Evolutionary conservation across 2,888 invertebrate genomes (phyloP).

Genomic region (Rhagonycha fulva): DNA sequence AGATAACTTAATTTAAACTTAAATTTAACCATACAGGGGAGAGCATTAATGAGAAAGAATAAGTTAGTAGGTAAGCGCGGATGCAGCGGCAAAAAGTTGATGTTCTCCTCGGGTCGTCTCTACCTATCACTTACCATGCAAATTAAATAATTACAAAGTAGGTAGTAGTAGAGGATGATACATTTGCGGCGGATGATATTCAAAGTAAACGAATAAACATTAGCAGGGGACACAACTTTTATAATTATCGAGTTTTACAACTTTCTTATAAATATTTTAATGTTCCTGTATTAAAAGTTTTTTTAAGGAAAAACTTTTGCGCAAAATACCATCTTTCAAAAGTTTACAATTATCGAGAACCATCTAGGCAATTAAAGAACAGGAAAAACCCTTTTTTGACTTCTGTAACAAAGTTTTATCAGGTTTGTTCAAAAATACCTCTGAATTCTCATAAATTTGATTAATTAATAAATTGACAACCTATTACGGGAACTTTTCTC

Average conservation of each 20-base stretch:
- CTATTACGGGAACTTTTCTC: no score
- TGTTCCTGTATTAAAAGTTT: constrained; percentile 38
- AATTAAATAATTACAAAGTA: constrained; percentile 56
- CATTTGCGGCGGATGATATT: constrained; percentile 45
- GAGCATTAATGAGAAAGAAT: constrained; percentile 50
- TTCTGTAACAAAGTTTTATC: background rate
- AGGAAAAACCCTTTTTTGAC: background rate
- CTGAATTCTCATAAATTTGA: no score
- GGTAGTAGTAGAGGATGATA: constrained; percentile 47
- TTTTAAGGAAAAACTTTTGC: background rate
- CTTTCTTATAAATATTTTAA: constrained; percentile 51
- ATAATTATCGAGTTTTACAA: constrained; percentile 47
- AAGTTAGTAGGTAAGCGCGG: constrained; percentile 44
- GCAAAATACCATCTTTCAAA: background rate
- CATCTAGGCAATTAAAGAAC: background rate
- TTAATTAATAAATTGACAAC: no score
- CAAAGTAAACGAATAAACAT: constrained; percentile 47
- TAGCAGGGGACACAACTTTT: constrained; percentile 47
- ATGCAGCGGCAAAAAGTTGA: constrained; percentile 26
- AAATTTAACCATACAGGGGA: constrained; percentile 45
- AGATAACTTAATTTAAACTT: constrained; percentile 50
- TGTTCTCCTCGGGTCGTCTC: constrained; percentile 39
- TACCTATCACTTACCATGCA: constrained; percentile 55
- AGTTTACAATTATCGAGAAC: background rate
- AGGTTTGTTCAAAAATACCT: background rate